A percentile compares a stretch with the other conserved stretches of the same genome.
phyloP scores from a whole-genome alignment of 2,113 vertebrate genomes.

The Perca flavescens region DNA sequence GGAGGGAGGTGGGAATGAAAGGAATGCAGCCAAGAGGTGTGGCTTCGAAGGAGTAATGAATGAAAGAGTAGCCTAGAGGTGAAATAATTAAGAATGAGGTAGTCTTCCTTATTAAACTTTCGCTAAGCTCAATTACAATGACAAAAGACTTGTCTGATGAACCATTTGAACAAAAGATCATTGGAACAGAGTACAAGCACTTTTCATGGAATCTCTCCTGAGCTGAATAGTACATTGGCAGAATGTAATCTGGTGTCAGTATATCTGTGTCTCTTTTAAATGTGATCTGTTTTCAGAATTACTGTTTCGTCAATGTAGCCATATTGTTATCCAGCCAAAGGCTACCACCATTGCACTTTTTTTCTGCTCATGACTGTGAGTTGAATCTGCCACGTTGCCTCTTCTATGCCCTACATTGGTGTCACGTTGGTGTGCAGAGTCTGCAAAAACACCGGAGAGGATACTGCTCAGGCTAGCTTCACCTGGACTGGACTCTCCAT shows the following conservation, averaged over 20 bases:
- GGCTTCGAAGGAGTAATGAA: constrained; percentile 61
- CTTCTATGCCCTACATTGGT: constrained; percentile 75
- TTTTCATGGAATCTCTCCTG: constrained; percentile 38
- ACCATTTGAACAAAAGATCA: constrained; percentile 49
- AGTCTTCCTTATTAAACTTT: constrained; percentile 66
- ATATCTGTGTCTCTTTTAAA: constrained; percentile 33
- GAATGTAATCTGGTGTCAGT: constrained; percentile 37
- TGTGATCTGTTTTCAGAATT: constrained; percentile 33
- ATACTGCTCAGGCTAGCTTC: constrained; percentile 59
- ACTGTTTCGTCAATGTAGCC: constrained; percentile 10
- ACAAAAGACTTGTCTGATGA: constrained; percentile 58
- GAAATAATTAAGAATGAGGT: constrained; percentile 68
- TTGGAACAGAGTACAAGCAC: constrained; percentile 27
- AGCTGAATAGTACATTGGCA: not conserved
- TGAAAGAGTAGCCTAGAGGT: constrained; percentile 60
- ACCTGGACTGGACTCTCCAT: constrained; percentile 74
- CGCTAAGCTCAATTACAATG: constrained; percentile 51
- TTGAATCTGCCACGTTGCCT: constrained; percentile 69
- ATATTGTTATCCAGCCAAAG: constrained; percentile 46
- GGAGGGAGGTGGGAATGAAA: constrained; percentile 36
- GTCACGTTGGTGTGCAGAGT: constrained; percentile 74
- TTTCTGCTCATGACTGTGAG: constrained; percentile 50
- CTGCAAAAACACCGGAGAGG: constrained; percentile 63
- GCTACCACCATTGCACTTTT: constrained; percentile 24
- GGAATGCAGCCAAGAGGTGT: constrained; percentile 54